Base-by-base conservation (phyloP, 2,888 invertebrate genomes). In the Meteorus colon region DNA sequence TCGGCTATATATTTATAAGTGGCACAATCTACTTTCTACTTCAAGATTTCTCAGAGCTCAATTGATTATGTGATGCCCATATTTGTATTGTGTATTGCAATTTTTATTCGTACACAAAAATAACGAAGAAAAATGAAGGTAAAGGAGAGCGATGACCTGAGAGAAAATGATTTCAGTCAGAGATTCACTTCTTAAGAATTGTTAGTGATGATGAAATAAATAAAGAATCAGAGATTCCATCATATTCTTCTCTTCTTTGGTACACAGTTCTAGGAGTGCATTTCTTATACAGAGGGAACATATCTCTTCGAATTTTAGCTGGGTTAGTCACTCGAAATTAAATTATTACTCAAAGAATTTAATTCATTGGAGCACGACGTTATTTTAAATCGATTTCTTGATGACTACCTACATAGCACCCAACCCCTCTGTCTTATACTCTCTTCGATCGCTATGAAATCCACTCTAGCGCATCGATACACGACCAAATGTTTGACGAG, bases 401-500 rank as follows among this genome's bases (percentile, higher is more conserved):
- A 19, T 55, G 19, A 8, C 55, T 19, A 19, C 8, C 63, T 76
- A 4, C 41, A n/a, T 67, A 45, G 34, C 72, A 76, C 68, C 76
- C 76, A 76, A 29, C 72, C 63, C 63, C 48, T 62, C 16, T 62
- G 37, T 24, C 51, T 75, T 48, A 48, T 6, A 34, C 55, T 59
- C 75, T 71, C 71, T 71, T 66, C 29, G 19, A 71, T 63, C 51
- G 69, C 27, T 29, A 73, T 55, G 55, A 59, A 73, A 74, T 65
- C 74, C 75, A 77, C 51, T 74, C 78, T 76, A 74, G 79, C 75
- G 71, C 74, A 78, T 80, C 79, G 55, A 75, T 37, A 72, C 37
- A 73, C 62, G 60, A 60, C 66, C 37, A 59, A 41, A 74, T 59
- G 34, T 34, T 55, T 8, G 55, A 55, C n/a, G 19, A 55, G 55